phyloP scores from a whole-genome alignment of 2,888 invertebrate species.

The Tridacna crocea region DNA sequence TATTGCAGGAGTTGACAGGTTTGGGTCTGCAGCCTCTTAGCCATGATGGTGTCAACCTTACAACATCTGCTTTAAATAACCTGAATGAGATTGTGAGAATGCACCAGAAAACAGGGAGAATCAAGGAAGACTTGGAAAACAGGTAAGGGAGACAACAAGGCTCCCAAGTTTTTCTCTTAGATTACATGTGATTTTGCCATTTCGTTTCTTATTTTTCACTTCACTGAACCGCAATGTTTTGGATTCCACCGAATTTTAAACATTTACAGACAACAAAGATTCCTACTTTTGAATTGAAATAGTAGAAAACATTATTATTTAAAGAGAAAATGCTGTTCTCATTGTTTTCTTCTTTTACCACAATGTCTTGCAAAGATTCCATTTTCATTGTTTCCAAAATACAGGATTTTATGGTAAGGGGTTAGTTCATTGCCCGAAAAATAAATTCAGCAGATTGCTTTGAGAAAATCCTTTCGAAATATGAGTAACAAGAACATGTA shows the following conservation, averaged over 20 bases:
- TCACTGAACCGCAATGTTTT: too few relatives aligned
- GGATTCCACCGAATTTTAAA: too few relatives aligned
- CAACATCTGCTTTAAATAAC: conserved; percentile 73
- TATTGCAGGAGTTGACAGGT: conserved; percentile 71
- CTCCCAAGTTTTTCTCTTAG: too few relatives aligned
- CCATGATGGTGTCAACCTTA: conserved; percentile 62
- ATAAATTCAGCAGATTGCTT: too few relatives aligned
- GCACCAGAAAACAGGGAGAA: conserved; percentile 70
- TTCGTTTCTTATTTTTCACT: too few relatives aligned
- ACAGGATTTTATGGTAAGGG: background rate
- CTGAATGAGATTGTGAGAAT: conserved; percentile 74
- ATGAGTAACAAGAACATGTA: too few relatives aligned
- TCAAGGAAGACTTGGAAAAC: conserved; percentile 77
- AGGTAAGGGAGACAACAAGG: conserved; percentile 65
- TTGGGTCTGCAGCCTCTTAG: conserved; percentile 74
- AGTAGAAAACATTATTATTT: background rate
- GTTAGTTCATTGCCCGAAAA: background rate
- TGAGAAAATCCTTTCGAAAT: too few relatives aligned
- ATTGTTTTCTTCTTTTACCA: background rate
- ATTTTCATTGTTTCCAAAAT: background rate
- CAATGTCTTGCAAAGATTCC: background rate
- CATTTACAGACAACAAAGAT: too few relatives aligned
- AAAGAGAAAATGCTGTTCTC: background rate
- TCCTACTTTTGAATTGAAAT: too few relatives aligned
- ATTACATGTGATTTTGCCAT: too few relatives aligned